A percentile compares a stretch with the other conserved stretches of the same genome.
phyloP scores from a whole-genome alignment of 2,888 invertebrate genomes.

The Lepidocyrtinus sp. region DNA sequence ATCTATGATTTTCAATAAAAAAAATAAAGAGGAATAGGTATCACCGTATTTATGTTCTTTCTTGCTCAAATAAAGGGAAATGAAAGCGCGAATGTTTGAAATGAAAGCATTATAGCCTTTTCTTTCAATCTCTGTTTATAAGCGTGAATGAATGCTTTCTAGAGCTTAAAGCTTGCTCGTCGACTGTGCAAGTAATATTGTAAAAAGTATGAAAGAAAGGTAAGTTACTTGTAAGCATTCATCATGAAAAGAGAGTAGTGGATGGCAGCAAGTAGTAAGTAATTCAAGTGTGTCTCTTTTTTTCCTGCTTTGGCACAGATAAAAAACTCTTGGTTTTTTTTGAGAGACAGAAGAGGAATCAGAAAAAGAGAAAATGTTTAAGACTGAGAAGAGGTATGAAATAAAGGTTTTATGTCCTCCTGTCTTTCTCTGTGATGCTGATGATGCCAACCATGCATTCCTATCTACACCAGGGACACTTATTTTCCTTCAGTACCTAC shows the following conservation, averaged over 20 bases:
- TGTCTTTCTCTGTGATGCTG: conserved; percentile 44
- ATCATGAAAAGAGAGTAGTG: conserved; percentile 41
- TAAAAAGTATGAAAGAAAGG: conserved; percentile 36
- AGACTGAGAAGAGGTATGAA: conserved; percentile 54
- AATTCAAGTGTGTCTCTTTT: conserved; percentile 55
- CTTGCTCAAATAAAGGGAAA: conserved; percentile 16
- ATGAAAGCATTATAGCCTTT: conserved; percentile 50
- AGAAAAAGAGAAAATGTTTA: conserved; percentile 31
- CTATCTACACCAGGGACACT: conserved; percentile 50
- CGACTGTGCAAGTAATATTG: conserved; percentile 41
- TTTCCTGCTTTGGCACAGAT: conserved; percentile 52
- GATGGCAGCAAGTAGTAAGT: conserved; percentile 49
- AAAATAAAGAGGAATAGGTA: background rate
- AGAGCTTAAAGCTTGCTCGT: conserved; percentile 34
- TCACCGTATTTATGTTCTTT: conserved; percentile 15
- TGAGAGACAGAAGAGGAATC: conserved; percentile 23
- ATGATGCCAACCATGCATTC: conserved; percentile 58
- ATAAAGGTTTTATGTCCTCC: conserved; percentile 60
- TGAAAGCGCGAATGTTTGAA: conserved; percentile 50
- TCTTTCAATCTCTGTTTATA: conserved; percentile 31
- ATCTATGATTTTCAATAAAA: conserved; percentile 15
- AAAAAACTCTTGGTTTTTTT: conserved; percentile 52
- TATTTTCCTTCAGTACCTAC: conserved; percentile 16
- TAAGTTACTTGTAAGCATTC: conserved; percentile 52
- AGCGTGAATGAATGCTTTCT: conserved; percentile 55